Conservation (phyloP, 2,113 vertebrate species). For the Phycodurus eques region DNA sequence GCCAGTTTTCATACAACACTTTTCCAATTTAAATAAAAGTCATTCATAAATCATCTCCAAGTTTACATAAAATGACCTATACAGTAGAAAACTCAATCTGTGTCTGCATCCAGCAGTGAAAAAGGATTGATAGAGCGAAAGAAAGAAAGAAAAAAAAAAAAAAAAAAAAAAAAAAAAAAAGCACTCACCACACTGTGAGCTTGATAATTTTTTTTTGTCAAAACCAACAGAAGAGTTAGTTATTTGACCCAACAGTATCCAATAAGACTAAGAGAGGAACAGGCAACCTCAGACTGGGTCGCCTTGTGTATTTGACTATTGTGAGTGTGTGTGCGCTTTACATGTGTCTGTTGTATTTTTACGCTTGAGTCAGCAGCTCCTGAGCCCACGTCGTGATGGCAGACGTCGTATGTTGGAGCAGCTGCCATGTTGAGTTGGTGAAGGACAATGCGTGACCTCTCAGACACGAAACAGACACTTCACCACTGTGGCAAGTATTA, state of each 20-base stretch:
- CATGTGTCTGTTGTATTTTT: conserved; percentile 36
- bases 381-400: conserved; percentile 85
- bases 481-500: conserved; percentile 72
- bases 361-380: conserved; percentile 78
- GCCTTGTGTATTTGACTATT: conserved; percentile 18
- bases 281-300: conserved; percentile 30
- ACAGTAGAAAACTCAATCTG: conserved; percentile 60
- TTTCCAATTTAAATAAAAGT: conserved; percentile 58
- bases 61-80: conserved; percentile 33
- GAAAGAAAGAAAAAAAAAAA: conserved; percentile 37
- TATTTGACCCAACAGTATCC: conserved; percentile 30
- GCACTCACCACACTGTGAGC: conserved; percentile 37
- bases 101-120: conserved; percentile 47
- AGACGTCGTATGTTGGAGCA: conserved; percentile 79
- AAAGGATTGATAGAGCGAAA: conserved; percentile 42
- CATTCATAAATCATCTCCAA: conserved; percentile 62
- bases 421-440: conserved; percentile 82
- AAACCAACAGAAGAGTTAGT: conserved; percentile 23
- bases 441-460: conserved; percentile 77
- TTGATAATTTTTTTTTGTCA: conserved; percentile 7
- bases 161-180: conserved; percentile 45
- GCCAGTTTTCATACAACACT: conserved; percentile 25
- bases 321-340: conserved; percentile 13
- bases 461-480: conserved; percentile 80
- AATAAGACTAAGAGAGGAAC: conserved; percentile 19